Percentiles rank a stretch among this genome's conserved stretches.
Evolutionary conservation across 2,113 vertebrate species (phyloP).

Genomic region (Rhegmatorhina hoffmannsi): DNA sequence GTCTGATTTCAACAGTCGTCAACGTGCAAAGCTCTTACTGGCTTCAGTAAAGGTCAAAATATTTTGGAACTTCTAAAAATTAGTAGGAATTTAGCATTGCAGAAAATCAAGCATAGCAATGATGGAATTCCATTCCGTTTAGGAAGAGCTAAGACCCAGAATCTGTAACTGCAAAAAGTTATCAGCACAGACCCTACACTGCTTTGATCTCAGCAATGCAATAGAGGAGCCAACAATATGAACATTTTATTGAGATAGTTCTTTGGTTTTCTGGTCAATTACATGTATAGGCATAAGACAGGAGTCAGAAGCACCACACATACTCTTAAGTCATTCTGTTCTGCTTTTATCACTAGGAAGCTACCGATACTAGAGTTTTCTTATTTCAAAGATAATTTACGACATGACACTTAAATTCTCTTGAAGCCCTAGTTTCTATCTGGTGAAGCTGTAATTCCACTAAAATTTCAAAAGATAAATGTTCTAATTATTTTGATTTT

Average conservation of each 20-base stretch:
- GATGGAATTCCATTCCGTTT: not conserved
- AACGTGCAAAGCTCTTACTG: not conserved
- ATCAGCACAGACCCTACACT: not conserved
- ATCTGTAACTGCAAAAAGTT: not conserved
- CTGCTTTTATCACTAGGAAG: not conserved
- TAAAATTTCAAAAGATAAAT: not conserved
- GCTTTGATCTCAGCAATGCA: not conserved
- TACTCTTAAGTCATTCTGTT: not conserved
- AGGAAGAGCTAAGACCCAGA: not conserved
- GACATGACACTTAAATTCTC: not conserved
- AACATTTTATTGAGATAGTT: not conserved
- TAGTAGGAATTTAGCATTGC: not conserved
- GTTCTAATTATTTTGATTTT: not conserved
- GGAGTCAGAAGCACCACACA: rapidly evolving
- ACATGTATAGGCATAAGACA: not conserved
- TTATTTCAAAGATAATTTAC: not conserved
- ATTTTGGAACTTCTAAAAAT: not conserved
- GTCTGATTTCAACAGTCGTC: not conserved
- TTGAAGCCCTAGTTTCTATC: not conserved
- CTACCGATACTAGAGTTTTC: not conserved
- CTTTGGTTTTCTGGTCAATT: not conserved
- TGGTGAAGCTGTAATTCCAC: not conserved
- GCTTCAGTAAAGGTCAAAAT: not conserved
- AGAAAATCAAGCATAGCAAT: not conserved
- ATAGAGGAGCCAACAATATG: not conserved